Percentiles rank a stretch among this genome's conserved stretches.
Conservation (phyloP, 2,797 vertebrate species). For the Typhlichthys subterraneus region DNA sequence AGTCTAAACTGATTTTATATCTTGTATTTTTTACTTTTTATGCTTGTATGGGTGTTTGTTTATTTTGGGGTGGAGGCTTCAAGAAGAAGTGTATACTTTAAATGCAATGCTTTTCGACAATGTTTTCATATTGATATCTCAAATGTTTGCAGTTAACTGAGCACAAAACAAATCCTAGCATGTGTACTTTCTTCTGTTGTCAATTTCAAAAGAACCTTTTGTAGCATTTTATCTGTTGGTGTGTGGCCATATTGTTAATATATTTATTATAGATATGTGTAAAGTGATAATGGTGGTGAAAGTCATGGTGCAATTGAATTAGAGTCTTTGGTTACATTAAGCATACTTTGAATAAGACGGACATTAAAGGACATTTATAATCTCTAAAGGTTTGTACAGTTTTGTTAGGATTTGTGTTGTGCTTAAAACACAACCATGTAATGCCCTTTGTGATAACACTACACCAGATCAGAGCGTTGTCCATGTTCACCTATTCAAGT, state of each 20-base stretch:
- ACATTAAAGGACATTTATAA: too few species aligned
- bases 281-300: conserved; percentile 13
- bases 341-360: too few species aligned
- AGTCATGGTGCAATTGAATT: too few species aligned
- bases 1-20: conserved; percentile 80
- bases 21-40: conserved; percentile 72
- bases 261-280: conserved; percentile 15
- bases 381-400: conserved; percentile 51
- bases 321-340: too few species aligned
- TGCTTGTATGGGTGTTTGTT: conserved; percentile 59
- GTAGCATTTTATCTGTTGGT: conserved; percentile 51
- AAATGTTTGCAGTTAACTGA: conserved; percentile 55
- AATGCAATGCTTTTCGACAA: conserved; percentile 42
- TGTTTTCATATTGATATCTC: conserved; percentile 46
- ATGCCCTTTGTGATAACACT: conserved; percentile 77
- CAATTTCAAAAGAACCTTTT: conserved; percentile 30
- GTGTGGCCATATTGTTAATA: conserved; percentile 30
- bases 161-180: conserved; percentile 74
- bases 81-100: conserved; percentile 63
- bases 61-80: conserved; percentile 71
- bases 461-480: conserved; percentile 77
- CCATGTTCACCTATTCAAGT: conserved; percentile 83
- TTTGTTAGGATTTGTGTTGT: conserved; percentile 82
- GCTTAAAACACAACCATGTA: conserved; percentile 73
- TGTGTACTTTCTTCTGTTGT: conserved; percentile 38